Base-by-base conservation (phyloP, 92 coral and sea anemone genomes). In the Chrysogorgia sp. region DNA sequence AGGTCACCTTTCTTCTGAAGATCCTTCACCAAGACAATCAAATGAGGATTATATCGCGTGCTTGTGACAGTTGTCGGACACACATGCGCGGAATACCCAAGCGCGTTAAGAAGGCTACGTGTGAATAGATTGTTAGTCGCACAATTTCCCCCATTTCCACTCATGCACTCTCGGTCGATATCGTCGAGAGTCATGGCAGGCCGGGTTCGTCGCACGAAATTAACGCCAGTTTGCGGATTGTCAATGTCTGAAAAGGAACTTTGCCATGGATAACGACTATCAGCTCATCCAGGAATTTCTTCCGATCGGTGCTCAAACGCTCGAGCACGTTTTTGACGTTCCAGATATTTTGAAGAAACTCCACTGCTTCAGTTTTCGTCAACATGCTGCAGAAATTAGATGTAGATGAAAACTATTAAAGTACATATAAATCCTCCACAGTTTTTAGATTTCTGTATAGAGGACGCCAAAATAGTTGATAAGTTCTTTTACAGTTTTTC, bases 91-190 rank as follows among this genome's bases (percentile, higher is more conserved):
- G 41, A 63, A 24, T 63, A 63, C 29, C 70, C 70, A 2, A 63
- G 13, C 13, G 70, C 47, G 29, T 63, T 9, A 5, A 63, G 47
- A 30, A 63, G 45, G 45, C 45, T 3, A 63, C 23, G n/a, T 2
- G 23, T 31, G 23, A 63, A 63, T n/a, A 31, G 15, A n/a, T 63
- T 63, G 22, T 29, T 29, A 8, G 7, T 5, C 23, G 41, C n/a
- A 31, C 70, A 63, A 31, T 52, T 71, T 26, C 77, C 63, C 14
- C 55, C 35, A 32, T 24, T 8, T 29, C 77, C 77, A 71, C 62
- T 10, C 14, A 40, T 26, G 32, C 21, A 25, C 30, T 20, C 29
- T 43, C 19, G 28, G 15, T 25, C 9, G 14, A 43, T 21, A 21
- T 68, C 31, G 9, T 68, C 32, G 13, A n/a, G 9, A 17, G 10